Evolutionary conservation across 2,888 invertebrate genomes (phyloP).

Genomic region (Lasiommata megera): DNA sequence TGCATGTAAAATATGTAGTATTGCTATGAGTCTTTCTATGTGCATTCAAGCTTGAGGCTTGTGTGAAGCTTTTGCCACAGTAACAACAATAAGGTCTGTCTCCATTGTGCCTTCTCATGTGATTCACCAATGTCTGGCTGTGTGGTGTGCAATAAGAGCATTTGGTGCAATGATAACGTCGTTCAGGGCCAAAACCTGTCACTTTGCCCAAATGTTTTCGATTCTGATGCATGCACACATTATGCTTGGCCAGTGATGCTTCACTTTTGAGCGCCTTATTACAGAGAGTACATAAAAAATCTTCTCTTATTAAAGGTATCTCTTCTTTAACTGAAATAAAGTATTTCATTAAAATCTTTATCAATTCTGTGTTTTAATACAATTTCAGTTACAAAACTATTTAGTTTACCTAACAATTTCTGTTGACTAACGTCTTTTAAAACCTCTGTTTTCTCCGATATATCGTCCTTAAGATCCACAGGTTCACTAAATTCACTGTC

Average conservation of each 20-base stretch:
- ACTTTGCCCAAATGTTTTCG: constrained; percentile 60
- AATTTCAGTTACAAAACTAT: neutral
- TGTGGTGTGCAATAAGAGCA: constrained; percentile 69
- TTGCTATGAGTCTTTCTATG: constrained; percentile 68
- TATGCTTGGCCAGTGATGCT: constrained; percentile 57
- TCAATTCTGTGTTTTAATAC: too few species aligned
- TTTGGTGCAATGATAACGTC: constrained; percentile 66
- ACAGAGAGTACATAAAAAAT: constrained; percentile 51
- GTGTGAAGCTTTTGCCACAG: constrained; percentile 71
- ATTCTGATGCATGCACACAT: constrained; percentile 61
- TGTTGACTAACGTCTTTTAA: constrained; percentile 5
- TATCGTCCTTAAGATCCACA: constrained; percentile 31
- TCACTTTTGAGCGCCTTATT: constrained; percentile 57
- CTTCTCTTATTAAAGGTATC: neutral
- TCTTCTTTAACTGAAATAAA: constrained; percentile 6
- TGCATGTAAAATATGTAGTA: constrained; percentile 61
- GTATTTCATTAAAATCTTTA: neutral
- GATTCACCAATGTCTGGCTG: constrained; percentile 72
- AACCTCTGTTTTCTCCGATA: constrained; percentile 20
- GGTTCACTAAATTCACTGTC: constrained; percentile 20
- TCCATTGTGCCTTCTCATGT: constrained; percentile 69
- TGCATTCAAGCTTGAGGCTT: constrained; percentile 64
- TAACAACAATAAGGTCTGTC: constrained; percentile 68
- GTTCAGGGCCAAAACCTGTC: constrained; percentile 58
- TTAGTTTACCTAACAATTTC: neutral